These are phyloP conservation scores for Myiozetetes cayanensis DNA, from an alignment of 2,113 vertebrate genomes.

Conservation along the genomic window DNA sequence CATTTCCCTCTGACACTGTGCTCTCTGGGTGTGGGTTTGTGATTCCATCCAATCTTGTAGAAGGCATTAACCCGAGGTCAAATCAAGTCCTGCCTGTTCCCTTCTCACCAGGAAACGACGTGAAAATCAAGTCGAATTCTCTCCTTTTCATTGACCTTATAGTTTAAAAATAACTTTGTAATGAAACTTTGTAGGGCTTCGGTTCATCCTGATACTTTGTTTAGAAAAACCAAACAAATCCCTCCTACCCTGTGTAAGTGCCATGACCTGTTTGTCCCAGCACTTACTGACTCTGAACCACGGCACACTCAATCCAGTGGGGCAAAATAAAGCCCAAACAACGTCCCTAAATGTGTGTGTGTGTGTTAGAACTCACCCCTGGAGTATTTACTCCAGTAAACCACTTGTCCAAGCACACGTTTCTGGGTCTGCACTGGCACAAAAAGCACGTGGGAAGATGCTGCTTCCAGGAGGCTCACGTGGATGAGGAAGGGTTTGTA, in stretches of 20 bases:
- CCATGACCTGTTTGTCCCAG: neutral
- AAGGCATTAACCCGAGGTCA: neutral
- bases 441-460: neutral
- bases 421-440: neutral
- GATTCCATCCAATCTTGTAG: neutral
- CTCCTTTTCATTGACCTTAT: neutral
- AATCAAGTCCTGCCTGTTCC: neutral
- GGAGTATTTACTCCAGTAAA: neutral
- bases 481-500: neutral
- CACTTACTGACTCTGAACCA: neutral
- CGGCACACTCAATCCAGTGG: neutral
- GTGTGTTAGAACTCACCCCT: neutral
- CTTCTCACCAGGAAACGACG: neutral
- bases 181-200: neutral
- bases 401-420: neutral
- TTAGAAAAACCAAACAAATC: neutral
- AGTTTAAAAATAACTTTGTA: neutral
- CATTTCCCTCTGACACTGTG: neutral
- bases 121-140: neutral
- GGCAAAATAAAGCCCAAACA: neutral
- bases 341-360: neutral
- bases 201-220: neutral
- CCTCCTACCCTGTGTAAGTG: neutral
- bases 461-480: neutral
- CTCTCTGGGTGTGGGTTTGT: neutral